A percentile compares a stretch with the other conserved stretches of the same genome.
These are phyloP conservation scores for Nothobranchius furzeri DNA, from an alignment of 2,113 vertebrate genomes.

Conservation along the genomic window DNA sequence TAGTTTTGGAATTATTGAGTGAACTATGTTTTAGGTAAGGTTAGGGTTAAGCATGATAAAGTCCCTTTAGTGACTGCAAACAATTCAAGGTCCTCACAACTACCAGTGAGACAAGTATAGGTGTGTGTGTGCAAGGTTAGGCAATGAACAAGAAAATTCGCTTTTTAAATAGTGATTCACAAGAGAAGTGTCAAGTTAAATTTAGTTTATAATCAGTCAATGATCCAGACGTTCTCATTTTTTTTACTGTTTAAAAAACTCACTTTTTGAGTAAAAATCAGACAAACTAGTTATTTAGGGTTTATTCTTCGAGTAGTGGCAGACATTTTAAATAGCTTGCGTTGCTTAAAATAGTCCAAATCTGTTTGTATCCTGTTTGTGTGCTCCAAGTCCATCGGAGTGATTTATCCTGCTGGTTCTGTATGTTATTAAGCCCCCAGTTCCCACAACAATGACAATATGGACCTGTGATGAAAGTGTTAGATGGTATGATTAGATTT, in stretches of 20 bases:
- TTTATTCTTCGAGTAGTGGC: constrained; percentile 6
- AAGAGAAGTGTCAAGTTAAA: too few species aligned
- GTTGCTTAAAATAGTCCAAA: constrained; percentile 33
- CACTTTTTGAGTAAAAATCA: constrained; percentile 21
- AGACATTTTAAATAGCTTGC: constrained; percentile 41
- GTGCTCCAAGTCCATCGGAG: constrained; percentile 38
- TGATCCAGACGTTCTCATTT: too few species aligned
- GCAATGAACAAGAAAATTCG: too few species aligned
- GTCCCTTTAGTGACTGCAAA: too few species aligned
- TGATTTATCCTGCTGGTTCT: constrained; percentile 48
- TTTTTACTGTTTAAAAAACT: not conserved
- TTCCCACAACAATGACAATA: constrained; percentile 50
- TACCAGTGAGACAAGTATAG: too few species aligned
- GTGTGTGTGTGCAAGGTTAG: too few species aligned
- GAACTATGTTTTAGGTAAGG: too few species aligned
- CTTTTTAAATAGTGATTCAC: too few species aligned
- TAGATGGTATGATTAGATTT: constrained; percentile 70
- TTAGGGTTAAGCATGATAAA: too few species aligned
- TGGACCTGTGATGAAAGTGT: constrained; percentile 53
- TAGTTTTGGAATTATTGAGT: too few species aligned
- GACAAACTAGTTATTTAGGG: constrained; percentile 9
- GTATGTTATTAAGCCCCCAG: constrained; percentile 33
- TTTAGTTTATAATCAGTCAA: too few species aligned
- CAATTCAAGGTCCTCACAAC: too few species aligned
- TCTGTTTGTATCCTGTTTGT: constrained; percentile 42